Evolutionary conservation across 2,888 invertebrate species (phyloP).

Genomic region (Drosophila incognita): DNA sequence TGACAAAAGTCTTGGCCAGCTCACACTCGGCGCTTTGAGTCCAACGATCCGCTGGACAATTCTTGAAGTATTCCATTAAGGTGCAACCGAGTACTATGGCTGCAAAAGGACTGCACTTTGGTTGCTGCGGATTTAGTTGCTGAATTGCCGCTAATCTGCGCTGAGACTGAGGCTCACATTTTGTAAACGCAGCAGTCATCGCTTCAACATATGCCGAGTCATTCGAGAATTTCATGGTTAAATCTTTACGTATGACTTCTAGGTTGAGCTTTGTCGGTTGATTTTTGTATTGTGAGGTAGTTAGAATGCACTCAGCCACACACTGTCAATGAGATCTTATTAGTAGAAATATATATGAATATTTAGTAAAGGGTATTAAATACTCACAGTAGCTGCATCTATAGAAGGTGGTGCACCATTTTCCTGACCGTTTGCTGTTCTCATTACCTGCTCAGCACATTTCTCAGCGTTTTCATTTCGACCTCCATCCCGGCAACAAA

Average conservation of each 20-base stretch:
- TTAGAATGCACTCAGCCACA: constrained; percentile 83
- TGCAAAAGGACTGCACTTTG: constrained; percentile 81
- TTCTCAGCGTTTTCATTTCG: constrained; percentile 75
- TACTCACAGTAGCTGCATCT: constrained; percentile 77
- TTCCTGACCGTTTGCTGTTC: constrained; percentile 60
- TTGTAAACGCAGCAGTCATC: constrained; percentile 76
- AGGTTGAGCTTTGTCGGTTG: constrained; percentile 67
- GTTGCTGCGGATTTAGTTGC: constrained; percentile 53
- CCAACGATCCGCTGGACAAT: constrained; percentile 83
- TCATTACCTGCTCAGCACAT: constrained; percentile 76
- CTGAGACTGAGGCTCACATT: constrained; percentile 78
- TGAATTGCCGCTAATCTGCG: constrained; percentile 66
- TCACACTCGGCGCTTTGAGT: constrained; percentile 76
- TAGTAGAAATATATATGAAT: not conserved
- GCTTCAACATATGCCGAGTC: constrained; percentile 78
- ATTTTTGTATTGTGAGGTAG: constrained; percentile 75
- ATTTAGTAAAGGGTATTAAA: not conserved
- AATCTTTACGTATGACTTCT: constrained; percentile 65
- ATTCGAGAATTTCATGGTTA: constrained; percentile 73
- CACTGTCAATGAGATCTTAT: constrained; percentile 63
- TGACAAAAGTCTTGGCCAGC: constrained; percentile 81
- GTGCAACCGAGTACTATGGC: constrained; percentile 83
- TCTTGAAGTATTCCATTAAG: constrained; percentile 84
- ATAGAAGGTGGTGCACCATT: constrained; percentile 60
- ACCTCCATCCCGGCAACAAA: constrained; percentile 82